A percentile compares a stretch with the other conserved stretches of the same genome.
Evolutionary conservation across 2,797 vertebrate species (phyloP).

Genomic region (Ctenochaetus hawaiiensis): DNA sequence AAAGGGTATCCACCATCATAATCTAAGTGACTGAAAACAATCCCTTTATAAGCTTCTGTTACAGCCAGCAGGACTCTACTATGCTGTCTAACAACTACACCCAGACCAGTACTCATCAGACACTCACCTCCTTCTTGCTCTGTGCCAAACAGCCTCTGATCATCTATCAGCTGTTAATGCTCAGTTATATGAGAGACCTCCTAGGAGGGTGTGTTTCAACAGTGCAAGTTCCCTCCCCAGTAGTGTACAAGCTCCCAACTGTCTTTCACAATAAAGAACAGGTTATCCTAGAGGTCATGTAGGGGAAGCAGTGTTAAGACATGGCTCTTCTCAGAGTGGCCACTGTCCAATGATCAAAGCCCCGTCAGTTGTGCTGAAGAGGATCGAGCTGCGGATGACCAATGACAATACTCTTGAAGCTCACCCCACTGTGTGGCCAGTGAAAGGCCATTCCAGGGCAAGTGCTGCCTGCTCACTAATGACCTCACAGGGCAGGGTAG

Average conservation of each 20-base stretch:
- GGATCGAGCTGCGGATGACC: slow-evolving; percentile 60
- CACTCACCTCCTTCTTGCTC: slow-evolving; percentile 23
- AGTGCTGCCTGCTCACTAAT: slow-evolving; percentile 5
- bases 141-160: neutral
- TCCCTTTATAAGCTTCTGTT: neutral
- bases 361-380: slow-evolving; percentile 44
- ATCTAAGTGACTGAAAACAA: neutral
- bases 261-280: neutral
- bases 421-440: slow-evolving; percentile 79
- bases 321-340: slow-evolving; percentile 22
- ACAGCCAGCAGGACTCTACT: neutral
- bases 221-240: neutral
- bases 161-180: neutral
- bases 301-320: slow-evolving; percentile 23
- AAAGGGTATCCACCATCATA: neutral
- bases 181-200: neutral
- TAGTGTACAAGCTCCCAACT: slow-evolving; percentile 13
- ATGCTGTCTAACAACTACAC: neutral
- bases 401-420: slow-evolving; percentile 74
- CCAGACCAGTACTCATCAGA: neutral
- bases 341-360: slow-evolving; percentile 59
- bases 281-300: slow-evolving; percentile 4
- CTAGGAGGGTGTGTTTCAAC: neutral
- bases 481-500: neutral
- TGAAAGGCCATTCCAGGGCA: slow-evolving; percentile 71